phyloP scores from a whole-genome alignment of 2,797 vertebrate genomes.

The Tarsius wallacei region DNA sequence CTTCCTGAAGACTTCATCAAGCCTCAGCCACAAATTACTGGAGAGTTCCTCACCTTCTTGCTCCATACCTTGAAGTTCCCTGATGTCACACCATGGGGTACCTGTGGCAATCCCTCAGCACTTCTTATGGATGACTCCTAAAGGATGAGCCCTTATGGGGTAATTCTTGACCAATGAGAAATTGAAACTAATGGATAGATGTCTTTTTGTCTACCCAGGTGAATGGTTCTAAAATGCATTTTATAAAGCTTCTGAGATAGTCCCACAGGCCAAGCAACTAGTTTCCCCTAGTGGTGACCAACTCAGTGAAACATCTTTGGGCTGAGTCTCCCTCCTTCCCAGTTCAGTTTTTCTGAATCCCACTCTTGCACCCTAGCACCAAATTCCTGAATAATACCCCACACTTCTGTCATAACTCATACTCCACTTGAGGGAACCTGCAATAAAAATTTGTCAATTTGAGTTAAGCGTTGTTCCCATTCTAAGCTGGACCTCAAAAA shows the following conservation, averaged over 20 bases:
- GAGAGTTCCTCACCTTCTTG: background rate
- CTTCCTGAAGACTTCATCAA: background rate
- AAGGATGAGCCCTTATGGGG: background rate
- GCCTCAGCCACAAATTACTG: background rate
- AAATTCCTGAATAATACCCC: background rate
- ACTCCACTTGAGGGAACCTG: background rate
- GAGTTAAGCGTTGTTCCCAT: slow-evolving; percentile 17
- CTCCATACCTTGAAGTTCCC: background rate
- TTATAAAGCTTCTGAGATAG: background rate
- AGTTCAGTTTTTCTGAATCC: background rate
- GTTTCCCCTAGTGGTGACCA: background rate
- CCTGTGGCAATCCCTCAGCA: background rate
- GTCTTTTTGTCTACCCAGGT: background rate
- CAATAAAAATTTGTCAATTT: background rate
- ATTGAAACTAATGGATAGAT: background rate
- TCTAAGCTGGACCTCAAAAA: background rate
- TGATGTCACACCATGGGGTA: background rate
- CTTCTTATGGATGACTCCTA: background rate
- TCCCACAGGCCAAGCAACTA: background rate
- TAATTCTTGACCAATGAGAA: background rate
- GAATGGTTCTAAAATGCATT: background rate
- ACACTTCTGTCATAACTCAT: background rate
- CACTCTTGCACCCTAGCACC: background rate
- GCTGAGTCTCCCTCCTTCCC: background rate
- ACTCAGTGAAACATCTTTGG: background rate